Percentiles rank a stretch among this genome's conserved stretches.
Evolutionary conservation across 2,797 vertebrate genomes (phyloP).

Genomic region (Poeciliopsis infans): DNA sequence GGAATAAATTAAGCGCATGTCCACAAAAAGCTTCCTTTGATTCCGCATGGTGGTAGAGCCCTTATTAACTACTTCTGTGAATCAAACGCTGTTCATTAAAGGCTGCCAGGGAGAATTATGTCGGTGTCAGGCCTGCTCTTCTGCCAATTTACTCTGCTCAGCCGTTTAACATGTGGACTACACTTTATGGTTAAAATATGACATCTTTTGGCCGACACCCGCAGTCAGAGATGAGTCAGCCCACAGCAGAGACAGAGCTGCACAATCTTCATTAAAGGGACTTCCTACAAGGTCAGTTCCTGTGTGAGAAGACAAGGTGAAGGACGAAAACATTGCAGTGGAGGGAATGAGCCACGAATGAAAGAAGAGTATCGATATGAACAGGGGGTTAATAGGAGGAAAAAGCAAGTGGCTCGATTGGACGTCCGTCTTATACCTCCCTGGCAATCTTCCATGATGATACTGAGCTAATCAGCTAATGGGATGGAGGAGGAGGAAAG

Average conservation of each 20-base stretch:
- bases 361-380: conserved; percentile 14
- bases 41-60: conserved; percentile 3
- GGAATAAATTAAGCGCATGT: neutral
- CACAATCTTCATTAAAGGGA: conserved; percentile 58
- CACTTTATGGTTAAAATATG: conserved; percentile 41
- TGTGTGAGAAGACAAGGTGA: conserved; percentile 13
- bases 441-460: conserved; percentile 34
- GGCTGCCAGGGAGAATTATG: conserved; percentile 36
- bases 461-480: conserved; percentile 78
- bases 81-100: conserved; percentile 57
- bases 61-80: conserved; percentile 41
- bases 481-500: conserved; percentile 45
- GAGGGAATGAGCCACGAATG: neutral
- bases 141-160: conserved; percentile 46
- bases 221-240: conserved; percentile 59
- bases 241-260: conserved; percentile 19
- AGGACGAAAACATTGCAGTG: neutral
- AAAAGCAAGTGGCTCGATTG: conserved; percentile 48
- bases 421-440: conserved; percentile 34
- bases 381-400: conserved; percentile 30
- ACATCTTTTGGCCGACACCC: conserved; percentile 54
- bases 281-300: conserved; percentile 52
- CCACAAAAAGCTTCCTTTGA: conserved; percentile 5
- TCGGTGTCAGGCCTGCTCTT: conserved; percentile 23
- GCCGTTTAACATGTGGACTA: conserved; percentile 31